Evolutionary conservation across 2,888 invertebrate genomes (phyloP).

Genomic region (Drosophila tanythrix): DNA sequence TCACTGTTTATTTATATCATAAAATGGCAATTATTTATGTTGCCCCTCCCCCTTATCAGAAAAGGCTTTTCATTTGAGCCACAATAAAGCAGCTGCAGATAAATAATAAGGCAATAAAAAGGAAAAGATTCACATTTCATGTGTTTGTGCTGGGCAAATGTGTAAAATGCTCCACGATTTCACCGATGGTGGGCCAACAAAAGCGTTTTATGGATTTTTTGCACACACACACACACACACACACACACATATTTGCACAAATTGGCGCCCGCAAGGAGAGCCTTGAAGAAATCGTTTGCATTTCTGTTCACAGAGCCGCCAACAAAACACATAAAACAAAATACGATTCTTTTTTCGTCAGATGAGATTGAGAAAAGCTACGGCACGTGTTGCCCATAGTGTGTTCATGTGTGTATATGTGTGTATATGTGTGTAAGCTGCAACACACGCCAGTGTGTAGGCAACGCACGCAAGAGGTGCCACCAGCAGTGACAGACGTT

Average conservation of each 20-base stretch:
- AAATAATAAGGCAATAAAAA: slow-evolving; percentile 55
- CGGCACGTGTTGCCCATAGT: slow-evolving; percentile 29
- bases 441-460: slow-evolving; percentile 24
- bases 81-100: slow-evolving; percentile 42
- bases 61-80: slow-evolving; percentile 46
- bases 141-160: slow-evolving; percentile 35
- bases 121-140: slow-evolving; percentile 20
- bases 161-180: slow-evolving; percentile 45
- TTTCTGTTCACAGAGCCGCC: slow-evolving; percentile 14
- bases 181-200: slow-evolving; percentile 21
- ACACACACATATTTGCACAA: slow-evolving; percentile 8
- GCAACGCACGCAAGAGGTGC: slow-evolving; percentile 26
- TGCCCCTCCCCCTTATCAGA: slow-evolving; percentile 2
- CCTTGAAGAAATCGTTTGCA: slow-evolving; percentile 47
- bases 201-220: slow-evolving; percentile 62
- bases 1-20: slow-evolving; percentile 13
- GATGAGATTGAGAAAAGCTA: slow-evolving; percentile 1
- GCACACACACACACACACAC: slow-evolving; percentile 3
- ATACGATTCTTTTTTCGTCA: slow-evolving; percentile 45
- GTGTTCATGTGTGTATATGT: slow-evolving; percentile 8
- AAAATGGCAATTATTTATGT: slow-evolving; percentile 41
- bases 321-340: slow-evolving; percentile 61
- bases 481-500: slow-evolving; percentile 1
- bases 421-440: slow-evolving; percentile 9
- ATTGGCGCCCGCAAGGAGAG: slow-evolving; percentile 24